phyloP scores from a whole-genome alignment of 2,888 invertebrate species.

The Aproaerema taeniolella region DNA sequence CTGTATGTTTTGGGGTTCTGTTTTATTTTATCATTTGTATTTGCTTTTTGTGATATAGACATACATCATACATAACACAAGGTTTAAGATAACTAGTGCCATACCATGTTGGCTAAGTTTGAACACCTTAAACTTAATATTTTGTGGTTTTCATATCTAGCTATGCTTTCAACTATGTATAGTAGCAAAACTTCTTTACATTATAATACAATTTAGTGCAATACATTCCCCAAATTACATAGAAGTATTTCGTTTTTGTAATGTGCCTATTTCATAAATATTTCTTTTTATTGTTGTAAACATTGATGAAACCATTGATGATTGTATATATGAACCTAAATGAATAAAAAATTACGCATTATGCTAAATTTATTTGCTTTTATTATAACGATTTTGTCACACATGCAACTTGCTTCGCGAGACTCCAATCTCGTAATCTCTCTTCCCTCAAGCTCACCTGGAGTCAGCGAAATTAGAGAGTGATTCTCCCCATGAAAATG shows the following conservation, averaged over 20 bases:
- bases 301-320: conserved; percentile 18
- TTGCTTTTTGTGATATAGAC: conserved; percentile 29
- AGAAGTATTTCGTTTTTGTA: conserved; percentile 24
- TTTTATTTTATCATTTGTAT: conserved; percentile 36
- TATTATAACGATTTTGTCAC: too few species aligned
- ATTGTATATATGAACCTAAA: conserved; percentile 23
- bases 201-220: conserved; percentile 32
- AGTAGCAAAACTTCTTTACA: conserved; percentile 1
- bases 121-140: too few species aligned
- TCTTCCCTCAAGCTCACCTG: too few species aligned
- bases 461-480: too few species aligned
- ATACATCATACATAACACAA: conserved; percentile 19
- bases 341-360: conserved; percentile 28
- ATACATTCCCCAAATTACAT: conserved; percentile 58
- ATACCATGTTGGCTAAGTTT: conserved; percentile 30
- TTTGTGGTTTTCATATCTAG: too few species aligned
- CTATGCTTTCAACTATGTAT: too few species aligned
- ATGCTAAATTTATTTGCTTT: conserved; percentile 12
- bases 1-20: conserved; percentile 45
- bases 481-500: too few species aligned
- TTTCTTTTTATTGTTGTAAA: conserved; percentile 7
- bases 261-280: neutral
- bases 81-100: conserved; percentile 33
- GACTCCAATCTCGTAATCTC: too few species aligned
- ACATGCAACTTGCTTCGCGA: too few species aligned